Evolutionary conservation across 2,888 invertebrate genomes (phyloP).

Genomic region (Dasypolia templi): DNA sequence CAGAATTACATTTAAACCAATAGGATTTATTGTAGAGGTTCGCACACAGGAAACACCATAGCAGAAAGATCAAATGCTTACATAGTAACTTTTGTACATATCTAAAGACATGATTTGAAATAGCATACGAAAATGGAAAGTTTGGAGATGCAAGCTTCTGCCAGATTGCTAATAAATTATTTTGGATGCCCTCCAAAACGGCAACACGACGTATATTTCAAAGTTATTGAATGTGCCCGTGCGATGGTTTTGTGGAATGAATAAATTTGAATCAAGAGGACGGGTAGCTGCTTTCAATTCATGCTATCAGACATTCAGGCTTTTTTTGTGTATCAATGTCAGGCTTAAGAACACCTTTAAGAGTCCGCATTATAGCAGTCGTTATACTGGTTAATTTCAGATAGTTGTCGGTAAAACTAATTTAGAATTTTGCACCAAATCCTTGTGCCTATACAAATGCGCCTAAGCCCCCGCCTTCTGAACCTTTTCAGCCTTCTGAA

Average conservation of each 20-base stretch:
- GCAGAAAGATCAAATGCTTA: constrained; percentile 24
- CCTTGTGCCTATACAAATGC: not conserved
- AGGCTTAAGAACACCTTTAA: too few species aligned
- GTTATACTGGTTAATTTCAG: too few species aligned
- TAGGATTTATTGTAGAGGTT: constrained; percentile 29
- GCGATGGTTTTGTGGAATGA: constrained; percentile 17
- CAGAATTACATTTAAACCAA: constrained; percentile 7
- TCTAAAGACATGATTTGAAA: constrained; percentile 36
- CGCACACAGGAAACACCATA: constrained; percentile 5
- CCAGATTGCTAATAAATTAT: constrained; percentile 63
- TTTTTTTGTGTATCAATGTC: too few species aligned
- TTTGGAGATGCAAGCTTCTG: constrained; percentile 45
- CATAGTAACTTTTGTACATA: constrained; percentile 38
- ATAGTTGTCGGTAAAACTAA: too few species aligned
- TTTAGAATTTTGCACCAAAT: not conserved
- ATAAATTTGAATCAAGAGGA: constrained; percentile 28
- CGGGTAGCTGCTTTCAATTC: not conserved
- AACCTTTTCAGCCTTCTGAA: too few species aligned
- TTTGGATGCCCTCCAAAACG: constrained; percentile 58
- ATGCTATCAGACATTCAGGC: too few species aligned
- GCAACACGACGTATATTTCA: constrained; percentile 42
- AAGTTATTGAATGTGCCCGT: constrained; percentile 39
- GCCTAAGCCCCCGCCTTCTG: too few species aligned
- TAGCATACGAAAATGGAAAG: constrained; percentile 47
- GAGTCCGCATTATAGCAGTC: too few species aligned